Evolutionary conservation across 1,140 invertebrate species (phyloP), one percentile per base, ranked within the genome.

Genomic region (Tetramorium alpestre): DNA sequence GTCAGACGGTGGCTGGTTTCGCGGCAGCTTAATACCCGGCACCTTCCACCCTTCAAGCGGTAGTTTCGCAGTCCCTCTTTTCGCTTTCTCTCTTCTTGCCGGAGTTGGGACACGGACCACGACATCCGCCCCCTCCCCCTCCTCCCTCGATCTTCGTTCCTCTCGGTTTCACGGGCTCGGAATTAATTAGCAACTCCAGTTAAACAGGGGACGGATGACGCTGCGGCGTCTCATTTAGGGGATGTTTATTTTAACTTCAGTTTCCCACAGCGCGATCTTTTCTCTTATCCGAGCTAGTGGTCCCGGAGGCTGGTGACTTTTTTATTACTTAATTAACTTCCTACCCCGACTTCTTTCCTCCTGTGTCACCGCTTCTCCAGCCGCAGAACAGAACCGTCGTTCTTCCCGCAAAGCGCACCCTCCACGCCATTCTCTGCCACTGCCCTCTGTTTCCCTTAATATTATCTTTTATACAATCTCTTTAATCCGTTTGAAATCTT

Each of bases 261-360:
- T 90, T 75, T 91, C 72, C 86, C 85, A 67, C 58, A 41, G 58
- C 64, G 60, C 65, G 58, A 54, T 18, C 62, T 41, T 56, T 72
- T 58, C 54, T 38, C 84, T 84, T 41, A 51, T 28, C 44, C 28
- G 44, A 22, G 13, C 49, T 7, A 62, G 73, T 44, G 54, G 51
- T 33, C 76, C 64, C 86, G 75, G 60, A 54, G 60, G 80, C 91
- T 87, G 91, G 90, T 91, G 92, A 94, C 94, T 94, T 94, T 81
- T 94, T 94, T 94, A 94, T 94, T 94, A 94, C 93, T 94, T 94
- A 94, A 95, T 95, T 94, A 94, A 92, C 93, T 93, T 93, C 89
- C 84, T 60, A 47, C 58, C 73, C 54, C 51, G 47, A 65, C 75
- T 72, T 89, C 80, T 92, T 86, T 77, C 85, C 87, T 70, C 72